Percentiles rank a stretch among this genome's conserved stretches.
Conservation (phyloP, 2,797 vertebrate species). For the Acropternis orthonyx region DNA sequence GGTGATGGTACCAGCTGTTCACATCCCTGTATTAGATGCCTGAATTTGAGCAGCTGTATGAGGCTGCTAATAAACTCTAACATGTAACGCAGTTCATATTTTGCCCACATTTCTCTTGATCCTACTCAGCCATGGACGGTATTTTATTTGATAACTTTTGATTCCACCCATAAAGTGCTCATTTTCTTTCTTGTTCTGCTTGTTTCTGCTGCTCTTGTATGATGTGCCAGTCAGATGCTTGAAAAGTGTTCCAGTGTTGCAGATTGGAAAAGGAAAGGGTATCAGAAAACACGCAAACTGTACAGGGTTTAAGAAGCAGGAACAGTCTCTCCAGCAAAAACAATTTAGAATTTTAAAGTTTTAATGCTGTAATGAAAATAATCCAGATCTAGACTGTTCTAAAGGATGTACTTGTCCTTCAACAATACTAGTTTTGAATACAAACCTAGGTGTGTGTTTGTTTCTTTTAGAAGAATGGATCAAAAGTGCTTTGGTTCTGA, state of each 20-base stretch:
- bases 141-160: background rate
- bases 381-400: background rate
- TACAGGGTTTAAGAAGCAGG: background rate
- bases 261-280: background rate
- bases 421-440: background rate
- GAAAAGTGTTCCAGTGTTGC: background rate
- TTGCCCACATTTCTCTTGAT: slow-evolving; percentile 20
- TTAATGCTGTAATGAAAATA: background rate
- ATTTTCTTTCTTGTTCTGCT: background rate
- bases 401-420: background rate
- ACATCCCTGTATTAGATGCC: slow-evolving; percentile 45
- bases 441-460: background rate
- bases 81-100: slow-evolving; percentile 10
- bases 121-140: background rate
- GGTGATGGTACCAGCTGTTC: slow-evolving; percentile 68
- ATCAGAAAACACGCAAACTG: background rate
- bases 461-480: background rate
- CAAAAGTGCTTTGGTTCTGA: background rate
- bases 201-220: background rate
- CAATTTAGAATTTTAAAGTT: background rate
- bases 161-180: background rate
- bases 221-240: background rate
- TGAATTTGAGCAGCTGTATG: slow-evolving; percentile 64
- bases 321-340: background rate
- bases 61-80: slow-evolving; percentile 44